These are phyloP conservation scores for Campylomormyrus numenius DNA, from an alignment of 2,113 vertebrate genomes.

Conservation along the genomic window DNA sequence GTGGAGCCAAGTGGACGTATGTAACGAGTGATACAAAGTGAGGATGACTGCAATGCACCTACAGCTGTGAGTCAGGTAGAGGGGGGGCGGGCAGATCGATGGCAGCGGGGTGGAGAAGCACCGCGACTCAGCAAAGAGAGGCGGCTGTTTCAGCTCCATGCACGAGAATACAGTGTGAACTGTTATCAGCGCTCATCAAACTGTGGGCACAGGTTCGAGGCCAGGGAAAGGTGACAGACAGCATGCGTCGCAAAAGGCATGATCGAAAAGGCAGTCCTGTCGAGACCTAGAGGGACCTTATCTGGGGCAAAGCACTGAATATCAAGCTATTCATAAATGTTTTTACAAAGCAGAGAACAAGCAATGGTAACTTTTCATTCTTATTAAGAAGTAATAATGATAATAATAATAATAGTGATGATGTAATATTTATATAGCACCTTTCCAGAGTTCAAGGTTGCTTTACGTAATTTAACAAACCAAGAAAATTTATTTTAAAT, in stretches of 20 bases:
- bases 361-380: neutral
- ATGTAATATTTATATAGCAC: too few relatives aligned
- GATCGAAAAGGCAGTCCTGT: neutral
- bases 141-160: neutral
- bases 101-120: neutral
- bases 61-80: neutral
- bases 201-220: neutral
- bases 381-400: neutral
- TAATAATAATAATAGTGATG: too few relatives aligned
- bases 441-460: too few relatives aligned
- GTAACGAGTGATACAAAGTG: neutral
- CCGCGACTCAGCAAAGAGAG: neutral
- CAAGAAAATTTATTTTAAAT: neutral
- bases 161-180: too few relatives aligned
- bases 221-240: neutral
- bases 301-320: too few relatives aligned
- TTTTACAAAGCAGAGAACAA: neutral
- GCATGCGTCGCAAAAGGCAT: neutral
- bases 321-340: neutral
- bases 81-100: neutral
- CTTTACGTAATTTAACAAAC: too few relatives aligned
- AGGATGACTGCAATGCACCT: neutral
- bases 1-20: neutral
- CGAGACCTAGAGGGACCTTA: neutral
- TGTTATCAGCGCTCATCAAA: neutral